Conservation (phyloP, 2,888 invertebrate species). For the Dryadula phaetusa region DNA sequence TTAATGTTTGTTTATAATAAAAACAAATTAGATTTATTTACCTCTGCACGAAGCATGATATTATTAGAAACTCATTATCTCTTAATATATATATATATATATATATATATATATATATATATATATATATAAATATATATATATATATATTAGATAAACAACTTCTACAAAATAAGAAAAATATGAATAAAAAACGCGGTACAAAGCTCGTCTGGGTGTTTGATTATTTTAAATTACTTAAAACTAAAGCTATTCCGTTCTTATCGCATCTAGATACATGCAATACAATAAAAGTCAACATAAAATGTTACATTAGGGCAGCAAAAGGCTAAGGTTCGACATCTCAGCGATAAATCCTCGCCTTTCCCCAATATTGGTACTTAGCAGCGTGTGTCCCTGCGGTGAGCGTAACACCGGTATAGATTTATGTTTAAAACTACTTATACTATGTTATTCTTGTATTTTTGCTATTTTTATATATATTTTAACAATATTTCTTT, state of each 20-base stretch:
- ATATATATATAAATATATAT: too few species aligned
- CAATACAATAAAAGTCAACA: conserved; percentile 26
- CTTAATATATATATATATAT: too few species aligned
- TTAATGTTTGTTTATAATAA: too few species aligned
- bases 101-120: too few species aligned
- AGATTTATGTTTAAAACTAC: conserved; percentile 20
- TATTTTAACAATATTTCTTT: too few species aligned
- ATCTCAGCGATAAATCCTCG: conserved; percentile 19
- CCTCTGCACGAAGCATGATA: too few species aligned
- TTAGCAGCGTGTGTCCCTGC: conserved; percentile 17
- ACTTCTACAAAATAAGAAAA: too few species aligned
- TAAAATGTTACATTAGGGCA: conserved; percentile 24
- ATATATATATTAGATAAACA: too few species aligned
- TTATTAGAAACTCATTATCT: too few species aligned
- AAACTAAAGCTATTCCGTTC: not conserved
- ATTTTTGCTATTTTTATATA: not conserved
- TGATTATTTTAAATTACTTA: not conserved
- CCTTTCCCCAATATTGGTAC: conserved; percentile 28
- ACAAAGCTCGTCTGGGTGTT: too few species aligned
- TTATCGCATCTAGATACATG: conserved; percentile 24
- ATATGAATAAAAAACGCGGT: too few species aligned
- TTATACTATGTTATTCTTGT: not conserved
- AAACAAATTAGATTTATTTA: too few species aligned
- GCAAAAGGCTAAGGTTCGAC: conserved; percentile 14
- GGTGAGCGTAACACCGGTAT: conserved; percentile 18